Evolutionary conservation across 2,888 invertebrate genomes (phyloP).

Genomic region (Cosmia pyralina): DNA sequence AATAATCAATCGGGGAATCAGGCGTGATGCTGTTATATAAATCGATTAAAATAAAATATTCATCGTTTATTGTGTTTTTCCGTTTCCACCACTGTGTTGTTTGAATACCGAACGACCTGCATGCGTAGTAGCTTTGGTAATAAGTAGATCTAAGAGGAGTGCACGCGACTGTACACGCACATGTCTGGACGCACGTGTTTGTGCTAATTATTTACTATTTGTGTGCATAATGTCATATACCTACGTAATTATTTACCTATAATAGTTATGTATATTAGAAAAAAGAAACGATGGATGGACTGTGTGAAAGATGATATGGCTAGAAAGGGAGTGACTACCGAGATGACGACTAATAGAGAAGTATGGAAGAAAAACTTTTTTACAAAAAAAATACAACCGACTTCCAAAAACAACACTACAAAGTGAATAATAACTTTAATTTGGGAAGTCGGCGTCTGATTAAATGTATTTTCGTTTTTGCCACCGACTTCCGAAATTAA

Average conservation of each 20-base stretch:
- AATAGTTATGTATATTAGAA: too few species aligned
- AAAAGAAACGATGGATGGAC: too few species aligned
- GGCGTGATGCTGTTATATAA: not conserved
- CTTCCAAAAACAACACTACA: too few species aligned
- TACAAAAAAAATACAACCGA: too few species aligned
- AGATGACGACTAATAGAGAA: too few species aligned
- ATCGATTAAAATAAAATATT: constrained; percentile 36
- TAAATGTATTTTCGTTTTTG: too few species aligned
- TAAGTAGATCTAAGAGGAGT: not conserved
- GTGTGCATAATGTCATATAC: constrained; percentile 3
- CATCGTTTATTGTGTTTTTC: constrained; percentile 32
- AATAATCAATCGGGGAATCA: not conserved
- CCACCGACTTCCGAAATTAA: too few species aligned
- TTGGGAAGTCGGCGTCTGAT: too few species aligned
- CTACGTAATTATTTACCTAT: not conserved
- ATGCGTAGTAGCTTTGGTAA: constrained; percentile 1
- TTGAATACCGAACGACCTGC: constrained; percentile 29
- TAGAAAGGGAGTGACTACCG: too few species aligned
- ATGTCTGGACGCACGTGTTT: constrained; percentile 10
- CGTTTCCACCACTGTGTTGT: not conserved
- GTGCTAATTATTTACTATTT: constrained; percentile 17
- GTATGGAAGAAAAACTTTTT: too few species aligned
- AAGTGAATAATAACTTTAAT: too few species aligned
- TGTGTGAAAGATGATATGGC: too few species aligned
- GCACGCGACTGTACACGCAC: constrained; percentile 13